phyloP scores from a whole-genome alignment of 2,113 vertebrate species.

The Balaenoptera acutorostrata region DNA sequence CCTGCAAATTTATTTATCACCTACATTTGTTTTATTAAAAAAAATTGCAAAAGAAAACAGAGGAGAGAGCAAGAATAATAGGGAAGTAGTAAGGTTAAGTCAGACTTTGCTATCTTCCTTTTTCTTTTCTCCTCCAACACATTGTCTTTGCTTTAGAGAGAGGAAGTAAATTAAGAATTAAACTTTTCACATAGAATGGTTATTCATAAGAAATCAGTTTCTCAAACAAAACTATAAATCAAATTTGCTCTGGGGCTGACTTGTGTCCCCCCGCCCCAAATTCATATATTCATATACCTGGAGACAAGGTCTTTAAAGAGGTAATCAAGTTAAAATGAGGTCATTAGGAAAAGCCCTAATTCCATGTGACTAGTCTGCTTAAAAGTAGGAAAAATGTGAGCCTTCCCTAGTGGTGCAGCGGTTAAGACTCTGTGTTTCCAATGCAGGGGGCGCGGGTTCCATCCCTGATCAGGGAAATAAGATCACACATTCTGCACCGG shows the following conservation, averaged over 20 bases:
- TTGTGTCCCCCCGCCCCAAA: not conserved
- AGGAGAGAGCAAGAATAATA: not conserved
- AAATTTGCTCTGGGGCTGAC: not conserved
- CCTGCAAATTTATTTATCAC: not conserved
- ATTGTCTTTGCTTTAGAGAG: not conserved
- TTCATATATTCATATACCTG: not conserved
- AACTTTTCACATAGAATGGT: not conserved
- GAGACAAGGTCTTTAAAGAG: not conserved
- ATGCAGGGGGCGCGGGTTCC: no score
- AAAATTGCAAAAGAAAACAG: not conserved
- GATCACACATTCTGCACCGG: no score
- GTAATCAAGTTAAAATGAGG: not conserved
- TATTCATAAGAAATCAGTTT: not conserved
- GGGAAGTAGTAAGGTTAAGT: not conserved
- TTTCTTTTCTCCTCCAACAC: not conserved
- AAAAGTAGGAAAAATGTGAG: not conserved
- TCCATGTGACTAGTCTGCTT: rapidly evolving
- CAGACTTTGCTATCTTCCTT: not conserved
- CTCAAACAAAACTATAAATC: not conserved
- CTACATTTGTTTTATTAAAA: not conserved
- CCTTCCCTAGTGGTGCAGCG: not conserved
- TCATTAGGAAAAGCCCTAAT: not conserved
- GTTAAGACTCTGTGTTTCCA: no score
- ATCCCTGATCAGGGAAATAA: no score
- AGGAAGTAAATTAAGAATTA: not conserved